Evolutionary conservation across 2,888 invertebrate species (phyloP).

Genomic region (Drepana falcataria): DNA sequence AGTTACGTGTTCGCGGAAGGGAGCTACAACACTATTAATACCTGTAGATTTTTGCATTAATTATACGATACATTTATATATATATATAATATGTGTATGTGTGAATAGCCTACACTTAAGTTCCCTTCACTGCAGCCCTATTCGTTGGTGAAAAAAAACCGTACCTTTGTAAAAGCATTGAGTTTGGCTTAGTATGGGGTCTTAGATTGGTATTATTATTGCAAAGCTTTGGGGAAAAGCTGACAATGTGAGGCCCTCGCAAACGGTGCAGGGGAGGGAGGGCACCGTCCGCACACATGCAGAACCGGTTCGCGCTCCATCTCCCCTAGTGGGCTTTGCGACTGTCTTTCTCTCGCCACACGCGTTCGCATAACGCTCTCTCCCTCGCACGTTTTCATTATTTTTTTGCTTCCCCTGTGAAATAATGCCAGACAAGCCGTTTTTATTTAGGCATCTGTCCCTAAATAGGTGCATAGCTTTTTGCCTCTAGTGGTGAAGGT

Average conservation of each 20-base stretch:
- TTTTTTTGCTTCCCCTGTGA: conserved; percentile 73
- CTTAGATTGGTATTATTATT: conserved; percentile 59
- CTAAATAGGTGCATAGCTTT: conserved; percentile 49
- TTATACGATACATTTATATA: too few relatives aligned
- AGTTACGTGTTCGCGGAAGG: neutral
- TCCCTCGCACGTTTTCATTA: conserved; percentile 70
- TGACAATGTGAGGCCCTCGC: conserved; percentile 65
- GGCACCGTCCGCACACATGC: conserved; percentile 72
- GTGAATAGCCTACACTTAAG: neutral
- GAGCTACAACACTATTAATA: neutral
- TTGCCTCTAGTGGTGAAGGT: conserved; percentile 31
- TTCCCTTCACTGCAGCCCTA: neutral
- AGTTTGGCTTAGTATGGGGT: conserved; percentile 17
- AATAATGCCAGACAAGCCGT: conserved; percentile 67
- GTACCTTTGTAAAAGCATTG: conserved; percentile 4
- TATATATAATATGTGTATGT: neutral
- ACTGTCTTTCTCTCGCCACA: conserved; percentile 62
- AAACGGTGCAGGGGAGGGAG: conserved; percentile 66
- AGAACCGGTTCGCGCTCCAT: conserved; percentile 72
- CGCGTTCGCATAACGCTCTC: conserved; percentile 60
- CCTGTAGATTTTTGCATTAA: neutral
- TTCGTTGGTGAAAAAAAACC: too few relatives aligned
- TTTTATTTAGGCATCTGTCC: conserved; percentile 64
- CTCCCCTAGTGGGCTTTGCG: conserved; percentile 65
- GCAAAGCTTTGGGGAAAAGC: conserved; percentile 62